A percentile compares a stretch with the other conserved stretches of the same genome.
These are phyloP conservation scores for Bradypodion ventrale DNA, from an alignment of 2,797 vertebrate genomes.

Conservation along the genomic window DNA sequence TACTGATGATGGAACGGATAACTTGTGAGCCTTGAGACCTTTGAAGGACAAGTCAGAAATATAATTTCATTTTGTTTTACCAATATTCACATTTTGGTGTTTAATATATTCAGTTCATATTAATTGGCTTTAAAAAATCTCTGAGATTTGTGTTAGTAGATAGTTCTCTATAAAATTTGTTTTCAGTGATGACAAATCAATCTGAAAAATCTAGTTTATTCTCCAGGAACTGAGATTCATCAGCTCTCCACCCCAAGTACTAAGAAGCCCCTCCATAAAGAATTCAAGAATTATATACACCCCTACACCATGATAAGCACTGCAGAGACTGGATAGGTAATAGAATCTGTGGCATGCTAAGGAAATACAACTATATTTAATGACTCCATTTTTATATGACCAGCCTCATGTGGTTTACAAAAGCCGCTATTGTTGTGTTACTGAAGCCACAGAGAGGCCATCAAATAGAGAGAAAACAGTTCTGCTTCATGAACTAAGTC, in stretches of 20 bases:
- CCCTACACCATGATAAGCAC: neutral
- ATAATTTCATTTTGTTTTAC: neutral
- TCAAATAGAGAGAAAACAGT: neutral
- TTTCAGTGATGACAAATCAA: neutral
- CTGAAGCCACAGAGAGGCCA: neutral
- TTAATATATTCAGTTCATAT: neutral
- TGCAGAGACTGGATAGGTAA: neutral
- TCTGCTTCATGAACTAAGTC: constrained; percentile 36
- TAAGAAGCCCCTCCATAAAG: neutral
- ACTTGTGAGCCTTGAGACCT: no score
- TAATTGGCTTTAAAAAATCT: neutral
- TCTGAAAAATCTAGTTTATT: neutral
- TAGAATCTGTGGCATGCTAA: constrained; percentile 15
- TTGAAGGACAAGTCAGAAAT: no score
- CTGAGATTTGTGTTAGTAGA: neutral
- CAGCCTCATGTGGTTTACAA: constrained; percentile 9
- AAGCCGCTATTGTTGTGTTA: constrained; percentile 21
- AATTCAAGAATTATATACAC: neutral
- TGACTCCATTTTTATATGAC: neutral
- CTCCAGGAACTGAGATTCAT: neutral
- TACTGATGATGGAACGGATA: no score
- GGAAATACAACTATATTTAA: neutral
- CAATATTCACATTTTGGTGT: neutral
- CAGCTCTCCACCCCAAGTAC: neutral
- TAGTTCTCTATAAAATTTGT: no score